Evolutionary conservation across 2,888 invertebrate species (phyloP), one percentile per base, ranked within the genome.

Genomic region (Herminia tarsipennalis): DNA sequence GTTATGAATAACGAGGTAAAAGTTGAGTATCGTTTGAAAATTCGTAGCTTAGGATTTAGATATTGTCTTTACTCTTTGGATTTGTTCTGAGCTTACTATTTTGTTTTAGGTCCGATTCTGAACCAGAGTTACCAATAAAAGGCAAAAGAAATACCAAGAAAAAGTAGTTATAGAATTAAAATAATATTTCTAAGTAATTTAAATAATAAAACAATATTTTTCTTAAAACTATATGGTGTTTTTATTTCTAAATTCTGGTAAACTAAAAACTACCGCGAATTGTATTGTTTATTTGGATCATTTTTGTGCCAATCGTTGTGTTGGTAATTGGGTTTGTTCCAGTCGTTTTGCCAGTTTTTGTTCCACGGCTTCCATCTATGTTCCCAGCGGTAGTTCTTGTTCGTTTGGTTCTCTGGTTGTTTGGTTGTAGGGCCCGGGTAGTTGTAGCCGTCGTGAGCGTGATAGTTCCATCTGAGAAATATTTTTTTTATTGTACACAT

Each of bases 81-180:
- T n/a, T n/a, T n/a, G n/a, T n/a, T n/a, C n/a, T n/a, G n/a, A n/a
- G n/a, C n/a, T n/a, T n/a, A n/a, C n/a, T n/a, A n/a, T n/a, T n/a
- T n/a, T n/a, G n/a, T 75, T 75, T 0, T 70, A 89, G 89, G 43
- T 88, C 88, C 1, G 86, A 87, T 25, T 82, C 88, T 2, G 86
- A 87, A 41, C 70, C 78, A 0, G 88, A 88, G 63, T 24, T 71
- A 37, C 66, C 63, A 47, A 53, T 72, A 10, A 88, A 84, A 70
- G 73, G 74, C 25, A 86, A 82, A 67, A 63, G 73, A 3, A 81
- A 80, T 14, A 76, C 65, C 39, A 85, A 79, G 60, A 82, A 81
- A 60, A 81, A 83, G 56, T 74, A 61, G 40, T 13, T 18, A 21
- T 3, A 14, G 12, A n/a, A 20, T 4, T 21, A 18, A 6, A 25